Evolutionary conservation across 2,797 vertebrate genomes (phyloP), one percentile per base, ranked within the genome.

Genomic region (Carapus acus): DNA sequence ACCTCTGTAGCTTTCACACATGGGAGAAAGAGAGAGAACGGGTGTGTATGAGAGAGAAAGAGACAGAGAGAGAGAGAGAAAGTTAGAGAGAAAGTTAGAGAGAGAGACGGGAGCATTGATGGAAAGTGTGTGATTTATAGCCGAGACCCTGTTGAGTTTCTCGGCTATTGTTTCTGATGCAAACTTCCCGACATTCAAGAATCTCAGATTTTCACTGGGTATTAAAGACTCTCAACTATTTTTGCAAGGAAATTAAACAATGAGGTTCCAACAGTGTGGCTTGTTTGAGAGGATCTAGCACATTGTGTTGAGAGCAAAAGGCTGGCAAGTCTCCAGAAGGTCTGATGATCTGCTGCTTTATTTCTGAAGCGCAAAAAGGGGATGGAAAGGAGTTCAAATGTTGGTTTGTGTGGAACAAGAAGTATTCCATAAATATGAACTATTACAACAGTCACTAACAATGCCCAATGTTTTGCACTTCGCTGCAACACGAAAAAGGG

Each of bases 181-280:
- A 52, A 74, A 78, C 75, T 83, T 81, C 74, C 84, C 77, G 11
- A 53, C 73, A 71, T 81, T 80, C 39, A 80, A 75, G 74, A 45
- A 66, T 62, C 13, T 47, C 39, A 61, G 58, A 47, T 73, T 69
- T 74, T 73, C 43, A 64, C 34, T 21, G 54, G 52, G 72, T 77
- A 73, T 76, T 45, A 48, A 39, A 65, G 61, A 65, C 57, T 49
- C 62, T 53, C 54, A 69, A 68, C 31, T 80, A 67, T 84, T 84
- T 80, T 67, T 59, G 61, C 27, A 51, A 71, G 84, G 83, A 86
- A 86, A 80, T 69, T 49, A 60, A 83, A 83, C 84, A 86, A 86
- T 83, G 65, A 62, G 60, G 57, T 69, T 71, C 78, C 81, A 76
- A 59, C 81, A 48, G 78, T 47, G 78, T 75, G 21, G 63, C 65